Evolutionary conservation across 2,797 vertebrate species (phyloP).

Genomic region (Schizothorax lantsangensis): DNA sequence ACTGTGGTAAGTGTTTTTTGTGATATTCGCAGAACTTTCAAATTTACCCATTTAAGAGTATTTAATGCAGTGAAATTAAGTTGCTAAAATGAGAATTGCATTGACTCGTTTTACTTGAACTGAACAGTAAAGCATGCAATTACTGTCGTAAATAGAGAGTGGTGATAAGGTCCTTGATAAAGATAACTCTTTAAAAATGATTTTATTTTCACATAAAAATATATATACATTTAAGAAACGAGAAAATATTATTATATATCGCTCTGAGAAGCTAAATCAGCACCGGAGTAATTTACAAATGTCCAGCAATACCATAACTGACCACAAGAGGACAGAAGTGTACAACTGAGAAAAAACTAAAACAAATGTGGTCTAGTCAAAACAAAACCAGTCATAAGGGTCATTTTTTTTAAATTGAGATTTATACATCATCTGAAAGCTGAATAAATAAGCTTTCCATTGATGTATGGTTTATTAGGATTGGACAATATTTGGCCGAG

Average conservation of each 20-base stretch:
- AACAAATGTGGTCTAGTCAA: too few relatives aligned
- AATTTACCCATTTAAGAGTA: not conserved
- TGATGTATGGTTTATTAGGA: too few relatives aligned
- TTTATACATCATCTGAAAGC: too few relatives aligned
- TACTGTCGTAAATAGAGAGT: not conserved
- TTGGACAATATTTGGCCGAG: too few relatives aligned
- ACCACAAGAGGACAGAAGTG: constrained; percentile 2
- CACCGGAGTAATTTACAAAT: not conserved
- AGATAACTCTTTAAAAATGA: not conserved
- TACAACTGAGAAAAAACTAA: too few relatives aligned
- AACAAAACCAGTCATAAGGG: too few relatives aligned
- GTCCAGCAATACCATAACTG: not conserved
- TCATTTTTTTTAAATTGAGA: too few relatives aligned
- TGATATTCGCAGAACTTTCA: not conserved
- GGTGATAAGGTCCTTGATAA: not conserved
- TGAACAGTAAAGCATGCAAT: not conserved
- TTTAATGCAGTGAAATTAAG: not conserved
- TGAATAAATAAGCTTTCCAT: too few relatives aligned
- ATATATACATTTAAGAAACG: not conserved
- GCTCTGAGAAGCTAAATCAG: not conserved
- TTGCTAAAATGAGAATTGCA: not conserved
- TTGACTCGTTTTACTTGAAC: not conserved
- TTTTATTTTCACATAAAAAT: not conserved
- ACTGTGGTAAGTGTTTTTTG: not conserved
- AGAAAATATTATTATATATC: not conserved